Base-by-base conservation (phyloP, 2,797 vertebrate species). In the Hafferia zeledoni region DNA sequence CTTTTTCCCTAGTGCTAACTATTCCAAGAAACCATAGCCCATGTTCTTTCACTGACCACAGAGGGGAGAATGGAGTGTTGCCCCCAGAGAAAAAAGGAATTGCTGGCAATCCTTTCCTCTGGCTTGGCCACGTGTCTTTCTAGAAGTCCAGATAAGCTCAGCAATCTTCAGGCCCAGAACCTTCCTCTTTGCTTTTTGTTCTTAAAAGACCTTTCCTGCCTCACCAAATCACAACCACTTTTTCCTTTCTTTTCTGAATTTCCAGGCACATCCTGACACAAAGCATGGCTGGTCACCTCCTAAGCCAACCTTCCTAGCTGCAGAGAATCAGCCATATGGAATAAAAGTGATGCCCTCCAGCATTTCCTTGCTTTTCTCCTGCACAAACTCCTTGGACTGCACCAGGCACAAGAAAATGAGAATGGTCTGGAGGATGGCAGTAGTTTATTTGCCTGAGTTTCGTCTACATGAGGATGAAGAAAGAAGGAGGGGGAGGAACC, bases 401-500 rank as follows among this genome's bases (percentile, higher is more conserved):
- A 84, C 27, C 67, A 69, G 68, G 63, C 41, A 84, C 68, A 86
- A 79, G 22, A 70, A 67, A 91, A 79, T 12, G 24, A 79, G 75
- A 84, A 65, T 2, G 44, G 44, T 63, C 31, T 27, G 5, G 24
- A 78, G 71, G 60, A 81, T 0, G 1, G 68, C 63, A 89, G 59
- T 6, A 24, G 8, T 47, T 78, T 44, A 43, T 65, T 81, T 89
- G 72, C 82, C 56, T 52, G 67, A 68, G 43, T 53, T 82, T 72
- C 68, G 43, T 52, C 65, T 74, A 20, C 27, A n/a, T 67, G 50
- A 96, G 50, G 64, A 70, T 3, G 35, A 96, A 86, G 77, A 91
- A 84, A 55, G 41, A 33, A 49, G 77, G 75, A 94, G 49, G 71
- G 85, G 92, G 83, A 96, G 93, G 57, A 64, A 65, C 78, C 46